A percentile compares a stretch with the other conserved stretches of the same genome.
These are phyloP conservation scores for Zosterops pallidus DNA, from an alignment of 2,113 vertebrate species.

Conservation along the genomic window DNA sequence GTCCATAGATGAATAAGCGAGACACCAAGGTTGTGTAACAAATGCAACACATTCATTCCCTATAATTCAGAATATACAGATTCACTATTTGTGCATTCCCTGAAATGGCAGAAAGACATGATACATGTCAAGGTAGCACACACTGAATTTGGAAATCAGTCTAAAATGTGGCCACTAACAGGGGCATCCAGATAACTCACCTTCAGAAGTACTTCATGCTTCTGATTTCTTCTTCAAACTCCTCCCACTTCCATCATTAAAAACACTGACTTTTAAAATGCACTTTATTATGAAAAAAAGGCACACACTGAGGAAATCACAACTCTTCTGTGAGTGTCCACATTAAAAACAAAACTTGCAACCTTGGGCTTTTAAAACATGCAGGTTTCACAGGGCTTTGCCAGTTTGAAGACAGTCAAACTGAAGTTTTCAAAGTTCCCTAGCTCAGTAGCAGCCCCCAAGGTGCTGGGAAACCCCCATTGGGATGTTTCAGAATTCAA, in stretches of 20 bases:
- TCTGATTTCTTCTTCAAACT: background rate
- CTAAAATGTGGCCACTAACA: background rate
- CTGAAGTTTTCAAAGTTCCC: background rate
- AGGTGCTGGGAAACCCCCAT: background rate
- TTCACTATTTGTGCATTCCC: background rate
- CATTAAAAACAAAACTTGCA: background rate
- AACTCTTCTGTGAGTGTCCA: background rate
- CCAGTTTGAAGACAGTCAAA: background rate
- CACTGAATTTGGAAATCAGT: background rate
- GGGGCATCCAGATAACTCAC: background rate
- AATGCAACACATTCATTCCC: background rate
- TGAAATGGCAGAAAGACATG: background rate
- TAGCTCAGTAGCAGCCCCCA: fast-evolving
- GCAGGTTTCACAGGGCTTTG: background rate
- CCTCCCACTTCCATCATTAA: background rate
- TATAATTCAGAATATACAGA: constrained; percentile 1
- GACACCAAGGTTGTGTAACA: background rate
- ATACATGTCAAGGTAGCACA: background rate
- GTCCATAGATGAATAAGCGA: background rate
- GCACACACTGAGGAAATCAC: background rate
- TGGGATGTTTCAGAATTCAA: background rate
- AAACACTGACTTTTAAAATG: background rate
- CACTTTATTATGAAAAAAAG: background rate
- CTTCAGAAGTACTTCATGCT: background rate
- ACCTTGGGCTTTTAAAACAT: background rate